These are phyloP conservation scores for Cydia pomonella DNA, from an alignment of 1,140 invertebrate species.

Conservation along the genomic window DNA sequence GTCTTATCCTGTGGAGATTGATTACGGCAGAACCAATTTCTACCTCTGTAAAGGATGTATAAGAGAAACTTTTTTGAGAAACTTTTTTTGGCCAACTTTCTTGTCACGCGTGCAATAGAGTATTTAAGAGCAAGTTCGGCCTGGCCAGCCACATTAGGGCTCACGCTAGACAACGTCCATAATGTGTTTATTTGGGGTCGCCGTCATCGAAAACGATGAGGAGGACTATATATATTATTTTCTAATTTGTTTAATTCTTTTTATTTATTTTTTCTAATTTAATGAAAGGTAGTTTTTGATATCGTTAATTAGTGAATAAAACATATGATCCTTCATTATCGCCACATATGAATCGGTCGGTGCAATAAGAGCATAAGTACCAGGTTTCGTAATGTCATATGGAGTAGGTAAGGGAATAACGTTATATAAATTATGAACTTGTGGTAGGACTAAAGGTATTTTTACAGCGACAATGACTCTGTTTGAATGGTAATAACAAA, in stretches of 20 bases:
- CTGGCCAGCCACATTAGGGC: too few species aligned
- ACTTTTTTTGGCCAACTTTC: too few species aligned
- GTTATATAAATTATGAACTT: constrained; percentile 37
- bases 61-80: too few species aligned
- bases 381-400: constrained; percentile 36
- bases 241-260: neutral
- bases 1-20: too few species aligned
- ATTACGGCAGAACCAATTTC: too few species aligned
- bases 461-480: constrained; percentile 34
- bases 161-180: too few species aligned
- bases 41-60: too few species aligned
- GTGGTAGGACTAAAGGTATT: constrained; percentile 34
- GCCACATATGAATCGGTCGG: constrained; percentile 32
- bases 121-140: too few species aligned
- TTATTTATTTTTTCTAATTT: constrained; percentile 35
- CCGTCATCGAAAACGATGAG: too few species aligned
- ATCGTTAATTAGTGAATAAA: constrained; percentile 35
- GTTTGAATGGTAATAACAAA: constrained; percentile 35
- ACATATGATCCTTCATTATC: constrained; percentile 38
- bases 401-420: constrained; percentile 36
- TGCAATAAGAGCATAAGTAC: constrained; percentile 35
- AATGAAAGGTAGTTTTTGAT: constrained; percentile 28
- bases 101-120: too few species aligned
- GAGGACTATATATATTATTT: too few species aligned
- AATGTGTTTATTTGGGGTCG: too few species aligned